Evolutionary conservation across 2,888 invertebrate genomes (phyloP), one percentile per base, ranked within the genome.

Genomic region (Aleiodes alternator): DNA sequence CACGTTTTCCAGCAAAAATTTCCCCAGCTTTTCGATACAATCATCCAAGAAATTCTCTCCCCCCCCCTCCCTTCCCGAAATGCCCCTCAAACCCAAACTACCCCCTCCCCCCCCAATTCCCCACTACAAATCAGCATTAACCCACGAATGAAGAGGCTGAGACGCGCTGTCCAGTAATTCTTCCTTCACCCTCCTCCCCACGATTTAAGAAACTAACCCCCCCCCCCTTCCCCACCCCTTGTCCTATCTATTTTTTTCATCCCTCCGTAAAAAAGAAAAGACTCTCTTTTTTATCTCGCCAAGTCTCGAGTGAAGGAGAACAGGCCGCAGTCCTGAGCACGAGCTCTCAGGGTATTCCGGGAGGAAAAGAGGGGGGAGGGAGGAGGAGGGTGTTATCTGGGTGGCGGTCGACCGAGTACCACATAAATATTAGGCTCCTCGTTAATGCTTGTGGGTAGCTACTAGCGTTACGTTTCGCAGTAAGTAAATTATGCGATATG

Each of bases 401-500:
- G 85, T 84, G 86, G 86, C 85, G 84, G 86, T 84, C 84, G 86
- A 86, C 85, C 87, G 87, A 87, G 86, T 86, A 85, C 84, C 86
- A 88, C 89, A 89, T 89, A 89, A 89, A 89, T 89, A 89, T 89
- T 88, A 88, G 89, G 86, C 87, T 89, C 87, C 89, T 89, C 89
- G 89, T 89, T 89, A 89, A 89, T 89, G 89, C 89, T 84, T 86
- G 84, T 84, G 86, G 86, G 86, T 87, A 88, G 88, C 89, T 89
- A 89, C 88, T 87, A 87, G 89, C 88, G 89, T 89, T 89, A 88
- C 89, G 88, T 89, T 89, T 89, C 89, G 87, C 88, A 89, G 89
- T 89, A 89, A 89, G 89, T 89, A 89, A 89, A 89, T 89, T 89
- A 89, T 85, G 88, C 89, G 89, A 89, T 89, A 89, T 89, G 89